Base-by-base conservation (phyloP, 2,113 vertebrate species). In the Eupsittula cactorum region DNA sequence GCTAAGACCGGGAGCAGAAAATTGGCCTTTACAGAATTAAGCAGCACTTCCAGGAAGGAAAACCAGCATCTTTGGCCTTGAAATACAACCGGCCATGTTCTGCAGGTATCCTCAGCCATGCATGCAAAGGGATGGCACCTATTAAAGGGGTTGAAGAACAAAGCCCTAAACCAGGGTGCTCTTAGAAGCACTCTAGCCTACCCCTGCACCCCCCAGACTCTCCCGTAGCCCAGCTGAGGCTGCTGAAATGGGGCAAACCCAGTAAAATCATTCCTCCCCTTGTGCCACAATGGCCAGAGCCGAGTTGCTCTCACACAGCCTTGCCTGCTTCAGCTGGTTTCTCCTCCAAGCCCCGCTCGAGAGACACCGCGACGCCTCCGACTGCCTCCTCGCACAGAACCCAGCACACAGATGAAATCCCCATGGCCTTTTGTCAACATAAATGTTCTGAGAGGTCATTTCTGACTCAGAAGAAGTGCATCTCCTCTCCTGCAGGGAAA, bases 211-310 rank as follows among this genome's bases (percentile, higher is more conserved):
- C 28, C 59, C 33, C 5, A 33, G 3, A 12, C 69, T 85, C 42
- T 41, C 37, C 35, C 42, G 16, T 5, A 33, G n/a, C n/a, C 50
- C 49, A 24, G 19, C 17, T 20, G 46, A 41, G 44, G 73, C 62
- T 65, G 57, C 55, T 69, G 79, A 75, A 41, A 6, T 4, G 37
- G 28, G 13, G 19, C 18, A 84, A 44, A 63, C 13, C 24, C 59
- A 16, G 4, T 1, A 5, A 33, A 0, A 4, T 9, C 69, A 24
- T 17, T 19, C 13, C 23, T 17, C n/a, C 44, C n/a, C 8, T 39
- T 5, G 2, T 0, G 9, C 21, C 20, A 13, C 13, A 11, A 0
- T 0, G 0, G 39, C 12, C 0, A 0, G 28, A 59, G 70, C 52
- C 1, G 4, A 28, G 79, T 8, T 6, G 47, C 80, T 69, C 13